These are phyloP conservation scores for Seriola dumerili DNA, from an alignment of 2,113 vertebrate genomes.

Conservation along the genomic window DNA sequence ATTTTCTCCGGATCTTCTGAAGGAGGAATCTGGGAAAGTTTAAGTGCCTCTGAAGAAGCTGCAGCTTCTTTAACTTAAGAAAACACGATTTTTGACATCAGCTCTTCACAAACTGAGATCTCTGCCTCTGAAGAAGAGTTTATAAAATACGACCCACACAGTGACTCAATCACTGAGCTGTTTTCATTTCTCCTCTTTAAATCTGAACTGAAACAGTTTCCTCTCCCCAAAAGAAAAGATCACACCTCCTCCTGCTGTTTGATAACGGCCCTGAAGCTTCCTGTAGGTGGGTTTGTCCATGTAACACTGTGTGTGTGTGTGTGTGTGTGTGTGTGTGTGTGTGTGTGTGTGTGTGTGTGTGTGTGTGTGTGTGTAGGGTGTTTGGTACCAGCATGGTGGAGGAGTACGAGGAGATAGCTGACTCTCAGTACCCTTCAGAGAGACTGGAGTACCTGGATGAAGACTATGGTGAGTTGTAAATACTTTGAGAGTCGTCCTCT, in stretches of 20 bases:
- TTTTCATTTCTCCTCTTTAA: neutral
- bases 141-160: too few species aligned
- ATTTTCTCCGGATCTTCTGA: neutral
- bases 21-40: neutral
- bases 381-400: slow-evolving; percentile 99
- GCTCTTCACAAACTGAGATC: too few species aligned
- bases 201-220: neutral
- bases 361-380: slow-evolving; percentile 85
- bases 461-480: slow-evolving; percentile 89
- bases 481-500: too few species aligned
- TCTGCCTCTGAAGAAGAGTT: too few species aligned
- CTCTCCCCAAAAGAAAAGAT: neutral
- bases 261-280: slow-evolving; percentile 1
- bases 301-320: slow-evolving; percentile 14
- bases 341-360: slow-evolving; percentile 21
- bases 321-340: slow-evolving; percentile 35
- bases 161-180: neutral
- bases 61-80: too few species aligned
- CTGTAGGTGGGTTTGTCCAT: slow-evolving; percentile 18
- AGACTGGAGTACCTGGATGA: slow-evolving; percentile 94
- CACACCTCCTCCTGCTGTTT: neutral
- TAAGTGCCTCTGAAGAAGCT: too few species aligned
- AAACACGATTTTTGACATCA: neutral
- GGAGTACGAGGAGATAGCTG: slow-evolving; percentile 98
- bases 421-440: slow-evolving; percentile 96